These are phyloP conservation scores for Tortricodes alternella DNA, from an alignment of 2,888 invertebrate genomes.

Conservation along the genomic window DNA sequence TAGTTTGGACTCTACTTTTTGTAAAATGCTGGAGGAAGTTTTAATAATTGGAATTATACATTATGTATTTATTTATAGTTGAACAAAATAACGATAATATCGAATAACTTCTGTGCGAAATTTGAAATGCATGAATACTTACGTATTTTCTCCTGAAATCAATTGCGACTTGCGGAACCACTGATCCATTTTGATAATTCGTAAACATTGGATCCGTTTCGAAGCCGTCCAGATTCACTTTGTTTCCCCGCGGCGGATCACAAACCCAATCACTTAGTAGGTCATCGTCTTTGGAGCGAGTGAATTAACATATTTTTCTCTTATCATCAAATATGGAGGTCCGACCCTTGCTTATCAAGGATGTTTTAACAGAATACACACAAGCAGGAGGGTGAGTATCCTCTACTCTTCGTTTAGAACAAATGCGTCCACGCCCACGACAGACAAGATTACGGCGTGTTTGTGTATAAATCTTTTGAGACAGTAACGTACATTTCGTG, in stretches of 20 bases:
- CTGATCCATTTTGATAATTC: slow-evolving; percentile 53
- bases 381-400: slow-evolving; percentile 57
- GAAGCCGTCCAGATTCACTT: slow-evolving; percentile 61
- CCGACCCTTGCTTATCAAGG: slow-evolving; percentile 71
- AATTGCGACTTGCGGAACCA: no score
- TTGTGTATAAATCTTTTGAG: slow-evolving; percentile 75
- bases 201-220: slow-evolving; percentile 73
- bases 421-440: slow-evolving; percentile 76
- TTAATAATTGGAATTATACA: slow-evolving; percentile 1
- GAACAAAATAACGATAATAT: no score
- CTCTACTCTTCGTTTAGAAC: slow-evolving; percentile 51
- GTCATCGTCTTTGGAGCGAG: slow-evolving; percentile 70
- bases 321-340: slow-evolving; percentile 75
- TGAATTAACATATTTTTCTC: slow-evolving; percentile 80
- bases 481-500: slow-evolving; percentile 72
- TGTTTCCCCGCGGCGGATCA: slow-evolving; percentile 71
- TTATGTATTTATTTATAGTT: slow-evolving; percentile 4
- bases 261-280: slow-evolving; percentile 81
- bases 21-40: not conserved
- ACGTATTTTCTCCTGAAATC: no score
- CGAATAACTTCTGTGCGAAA: no score
- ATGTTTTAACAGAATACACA: slow-evolving; percentile 69
- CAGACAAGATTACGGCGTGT: slow-evolving; percentile 74
- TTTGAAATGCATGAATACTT: no score
- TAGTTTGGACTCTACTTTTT: not conserved